These are phyloP conservation scores for Dasysyrphus tricinctus DNA, from an alignment of 2,888 invertebrate genomes.

Conservation along the genomic window DNA sequence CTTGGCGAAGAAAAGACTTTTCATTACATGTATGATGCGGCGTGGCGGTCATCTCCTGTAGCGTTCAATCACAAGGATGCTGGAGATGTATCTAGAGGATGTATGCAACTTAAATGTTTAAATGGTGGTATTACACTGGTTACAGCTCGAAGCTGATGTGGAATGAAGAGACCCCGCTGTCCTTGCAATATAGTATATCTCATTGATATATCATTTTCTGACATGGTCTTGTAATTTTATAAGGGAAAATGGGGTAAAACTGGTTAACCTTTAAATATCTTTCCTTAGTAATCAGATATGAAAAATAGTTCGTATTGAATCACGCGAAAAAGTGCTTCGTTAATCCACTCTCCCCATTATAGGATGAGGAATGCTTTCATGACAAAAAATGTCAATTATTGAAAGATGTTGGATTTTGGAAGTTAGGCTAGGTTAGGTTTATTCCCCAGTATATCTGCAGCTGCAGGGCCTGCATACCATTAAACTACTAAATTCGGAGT, in stretches of 20 bases:
- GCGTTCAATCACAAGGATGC: background rate
- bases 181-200: slow-evolving; percentile 1
- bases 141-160: slow-evolving; percentile 14
- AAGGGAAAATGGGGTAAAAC: background rate
- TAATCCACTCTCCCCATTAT: too few relatives aligned
- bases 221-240: slow-evolving; percentile 15
- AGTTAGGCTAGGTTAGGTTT: too few relatives aligned
- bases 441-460: too few relatives aligned
- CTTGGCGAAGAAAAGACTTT: background rate
- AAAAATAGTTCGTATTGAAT: too few relatives aligned
- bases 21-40: background rate
- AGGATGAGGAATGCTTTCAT: too few relatives aligned
- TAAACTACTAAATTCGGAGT: too few relatives aligned
- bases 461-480: too few relatives aligned
- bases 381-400: too few relatives aligned
- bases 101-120: slow-evolving; percentile 36
- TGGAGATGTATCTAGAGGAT: background rate
- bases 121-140: slow-evolving; percentile 28
- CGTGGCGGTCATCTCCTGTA: slow-evolving; percentile 3
- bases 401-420: too few relatives aligned
- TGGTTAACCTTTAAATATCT: too few relatives aligned
- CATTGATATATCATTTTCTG: slow-evolving; percentile 19
- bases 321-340: too few relatives aligned
- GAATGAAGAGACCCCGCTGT: background rate
- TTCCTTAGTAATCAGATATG: too few relatives aligned